Conservation (phyloP, 2,113 vertebrate species). For the Pan troglodytes region DNA sequence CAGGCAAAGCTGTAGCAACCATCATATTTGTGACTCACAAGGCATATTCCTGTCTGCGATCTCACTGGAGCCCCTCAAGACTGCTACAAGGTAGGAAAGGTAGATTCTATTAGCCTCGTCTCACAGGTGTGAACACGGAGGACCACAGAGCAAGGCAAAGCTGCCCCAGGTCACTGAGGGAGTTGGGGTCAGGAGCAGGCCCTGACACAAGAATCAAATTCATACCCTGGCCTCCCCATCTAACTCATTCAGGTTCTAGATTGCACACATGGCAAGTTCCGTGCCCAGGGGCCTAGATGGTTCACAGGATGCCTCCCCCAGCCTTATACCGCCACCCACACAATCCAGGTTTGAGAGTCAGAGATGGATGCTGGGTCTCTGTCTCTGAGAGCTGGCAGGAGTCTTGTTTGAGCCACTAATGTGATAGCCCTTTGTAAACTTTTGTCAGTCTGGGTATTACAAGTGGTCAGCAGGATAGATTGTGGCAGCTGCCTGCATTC, state of each 20-base stretch:
- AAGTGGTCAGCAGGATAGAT: not conserved
- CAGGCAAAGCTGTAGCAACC: not conserved
- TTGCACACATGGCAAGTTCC: not conserved
- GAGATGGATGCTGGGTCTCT: not conserved
- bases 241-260: not conserved
- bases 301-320: not conserved
- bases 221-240: not conserved
- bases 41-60: not conserved
- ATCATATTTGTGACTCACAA: not conserved
- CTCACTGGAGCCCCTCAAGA: not conserved
- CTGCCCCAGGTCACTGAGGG: not conserved
- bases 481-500: not conserved
- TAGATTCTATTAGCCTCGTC: not conserved
- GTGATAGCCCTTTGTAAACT: not conserved
- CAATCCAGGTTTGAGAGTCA: not conserved
- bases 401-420: not conserved
- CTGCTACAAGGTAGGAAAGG: not conserved
- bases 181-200: not conserved
- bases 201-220: not conserved
- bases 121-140: not conserved
- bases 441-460: not conserved
- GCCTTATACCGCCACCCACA: not conserved
- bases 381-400: not conserved
- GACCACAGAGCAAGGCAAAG: not conserved
- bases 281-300: fast-evolving